Base-by-base conservation (phyloP, 2,113 vertebrate genomes). In the Sebastes schlegelii region DNA sequence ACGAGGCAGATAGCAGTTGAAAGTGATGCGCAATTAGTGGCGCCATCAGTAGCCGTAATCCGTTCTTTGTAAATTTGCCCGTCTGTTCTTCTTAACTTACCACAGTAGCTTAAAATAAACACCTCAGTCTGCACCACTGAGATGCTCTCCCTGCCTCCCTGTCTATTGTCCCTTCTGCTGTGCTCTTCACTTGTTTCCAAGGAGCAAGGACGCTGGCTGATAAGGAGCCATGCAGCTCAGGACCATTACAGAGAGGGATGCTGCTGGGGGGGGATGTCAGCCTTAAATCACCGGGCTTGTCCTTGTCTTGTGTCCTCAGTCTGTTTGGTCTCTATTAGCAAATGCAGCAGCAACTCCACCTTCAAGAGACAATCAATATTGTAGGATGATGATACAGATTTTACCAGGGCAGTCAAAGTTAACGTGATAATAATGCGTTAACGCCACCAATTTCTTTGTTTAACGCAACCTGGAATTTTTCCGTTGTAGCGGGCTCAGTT, bases 221-320 rank as follows among this genome's bases (percentile, higher is more conserved):
- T 87, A 88, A 82, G 76, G 43, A 71, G 68, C 52, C 63, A 19
- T 23, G 8, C 66, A 69, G 45, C 63, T 52, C 49, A 49, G 49
- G 45, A 62, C 34, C 79, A 46, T 64, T 46, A 9, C 17, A 26
- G 17, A 58, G 58, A n/a, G n/a, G 19, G 65, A 45, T 58, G 52
- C 2, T 45, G 21, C 2, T 1, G 26, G 13, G 60, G 34, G 0
- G 21, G 43, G 51, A 1, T 2, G 69, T 54, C 23, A 6, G 67
- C 64, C 34, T 65, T 78, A 82, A 79, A 84, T 85, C 75, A 86
- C 11, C 40, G 26, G 2, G 21, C 23, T 51, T 52, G 66, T 16
- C 78, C 69, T 80, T 77, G 57, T 70, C 61, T 78, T 79, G 51
- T 57, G 58, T 21, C 78, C 67, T 75, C 67, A 21, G 34, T 62